Evolutionary conservation across 2,888 invertebrate species (phyloP), one percentile per base, ranked within the genome.

Genomic region (Bimastos eiseni): DNA sequence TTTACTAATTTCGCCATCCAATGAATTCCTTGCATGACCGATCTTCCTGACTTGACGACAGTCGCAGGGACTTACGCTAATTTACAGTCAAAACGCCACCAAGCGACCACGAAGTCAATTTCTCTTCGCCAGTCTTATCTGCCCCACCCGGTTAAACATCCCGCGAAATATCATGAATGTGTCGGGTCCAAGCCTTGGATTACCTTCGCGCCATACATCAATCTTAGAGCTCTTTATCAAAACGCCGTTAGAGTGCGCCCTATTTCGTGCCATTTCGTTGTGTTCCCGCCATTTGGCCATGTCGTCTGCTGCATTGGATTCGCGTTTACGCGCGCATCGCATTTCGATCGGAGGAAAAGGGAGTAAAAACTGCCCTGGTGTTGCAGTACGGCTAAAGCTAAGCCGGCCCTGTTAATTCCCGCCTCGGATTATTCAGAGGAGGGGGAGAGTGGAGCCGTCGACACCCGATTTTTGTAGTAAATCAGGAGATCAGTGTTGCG

Each of bases 151-250:
- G n/a, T n/a, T 70, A 70, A 70, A 70, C 70, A 70, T 70, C 70
- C 70, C 70, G n/a, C 70, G n/a, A 70, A 70, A 70, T n/a, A n/a
- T 70, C n/a, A 70, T 13, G 70, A 70, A 70, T 70, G 70, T 70
- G 70, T 70, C 70, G 70, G 70, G n/a, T 70, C 70, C 70, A n/a
- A n/a, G 70, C 70, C 70, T n/a, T 1, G 70, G 70, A 70, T 70
- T 70, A 70, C 70, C 70, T 70, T 0, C 70, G 70, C 30, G 21
- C 49, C n/a, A n/a, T 70, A n/a, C 70, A 70, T 70, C 70, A 70
- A 70, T 70, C 70, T n/a, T 70, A 70, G 70, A 70, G n/a, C 70
- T 70, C 70, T 70, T 70, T n/a, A 70, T 70, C n/a, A n/a, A 70
- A 70, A 70, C 70, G 70, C 41, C 41, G 70, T n/a, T 13, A 70